phyloP scores from a whole-genome alignment of 2,113 vertebrate species.

The Chloropsis hardwickii region DNA sequence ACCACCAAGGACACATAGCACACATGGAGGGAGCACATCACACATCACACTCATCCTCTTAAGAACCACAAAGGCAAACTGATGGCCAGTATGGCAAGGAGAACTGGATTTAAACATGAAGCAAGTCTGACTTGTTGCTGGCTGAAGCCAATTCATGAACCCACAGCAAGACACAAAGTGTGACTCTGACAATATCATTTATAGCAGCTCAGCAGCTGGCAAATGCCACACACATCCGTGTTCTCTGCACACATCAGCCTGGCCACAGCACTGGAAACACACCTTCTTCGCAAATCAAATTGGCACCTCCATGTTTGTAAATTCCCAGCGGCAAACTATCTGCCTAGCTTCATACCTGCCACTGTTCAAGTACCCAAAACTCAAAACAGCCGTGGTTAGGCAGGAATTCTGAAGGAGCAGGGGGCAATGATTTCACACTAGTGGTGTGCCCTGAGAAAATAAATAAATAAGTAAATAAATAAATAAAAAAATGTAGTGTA shows the following conservation, averaged over 20 bases:
- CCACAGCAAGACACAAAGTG: not conserved
- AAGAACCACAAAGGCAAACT: not conserved
- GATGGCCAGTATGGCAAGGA: not conserved
- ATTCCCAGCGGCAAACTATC: not conserved
- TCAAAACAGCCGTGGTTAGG: not conserved
- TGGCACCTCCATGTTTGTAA: no score
- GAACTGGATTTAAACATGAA: not conserved
- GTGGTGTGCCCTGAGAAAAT: not conserved
- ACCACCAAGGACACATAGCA: fast-evolving
- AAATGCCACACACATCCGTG: fast-evolving
- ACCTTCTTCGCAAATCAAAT: not conserved
- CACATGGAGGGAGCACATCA: not conserved
- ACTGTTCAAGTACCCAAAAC: not conserved
- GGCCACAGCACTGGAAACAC: not conserved
- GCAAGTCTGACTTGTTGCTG: not conserved
- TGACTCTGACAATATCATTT: not conserved
- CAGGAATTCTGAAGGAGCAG: not conserved
- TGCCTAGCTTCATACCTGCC: fast-evolving
- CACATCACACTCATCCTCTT: fast-evolving
- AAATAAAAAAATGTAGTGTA: not conserved
- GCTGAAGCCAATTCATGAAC: not conserved
- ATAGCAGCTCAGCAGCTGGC: not conserved
- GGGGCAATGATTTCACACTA: not conserved
- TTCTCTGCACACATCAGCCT: not conserved
- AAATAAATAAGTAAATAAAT: not conserved